A percentile compares a stretch with the other conserved stretches of the same genome.
These are phyloP conservation scores for Trichogramma pretiosum DNA, from an alignment of 1,140 invertebrate genomes.

Conservation along the genomic window DNA sequence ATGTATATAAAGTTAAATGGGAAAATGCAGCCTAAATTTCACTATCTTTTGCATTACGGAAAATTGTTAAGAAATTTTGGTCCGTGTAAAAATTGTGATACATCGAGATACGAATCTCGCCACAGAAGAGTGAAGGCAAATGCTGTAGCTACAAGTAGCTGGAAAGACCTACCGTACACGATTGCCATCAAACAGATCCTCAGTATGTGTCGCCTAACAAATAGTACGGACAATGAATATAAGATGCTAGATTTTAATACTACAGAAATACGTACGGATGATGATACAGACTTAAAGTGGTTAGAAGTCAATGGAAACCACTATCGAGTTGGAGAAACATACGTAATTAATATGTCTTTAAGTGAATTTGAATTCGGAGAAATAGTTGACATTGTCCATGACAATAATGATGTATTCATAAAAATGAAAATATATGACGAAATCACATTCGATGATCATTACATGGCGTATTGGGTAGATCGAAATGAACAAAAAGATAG, in stretches of 20 bases:
- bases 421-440: no score
- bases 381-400: not conserved
- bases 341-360: slow-evolving; percentile 1
- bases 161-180: no score
- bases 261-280: slow-evolving; percentile 13
- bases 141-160: no score
- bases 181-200: no score
- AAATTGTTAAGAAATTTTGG: not conserved
- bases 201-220: no score
- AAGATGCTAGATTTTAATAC: slow-evolving; percentile 9
- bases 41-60: slow-evolving; percentile 17
- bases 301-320: no score
- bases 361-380: not conserved
- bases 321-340: slow-evolving; percentile 14
- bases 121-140: no score
- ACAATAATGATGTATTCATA: not conserved
- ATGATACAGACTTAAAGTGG: slow-evolving; percentile 10
- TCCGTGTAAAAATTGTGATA: slow-evolving; percentile 12
- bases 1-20: not conserved
- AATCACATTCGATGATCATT: no score
- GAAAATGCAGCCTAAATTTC: slow-evolving; percentile 18
- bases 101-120: slow-evolving; percentile 17
- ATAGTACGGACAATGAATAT: slow-evolving; percentile 16
- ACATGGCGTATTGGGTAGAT: no score
- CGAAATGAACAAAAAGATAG: not conserved